Evolutionary conservation across 2,113 vertebrate genomes (phyloP).

Genomic region (Entomyzon cyanotis): DNA sequence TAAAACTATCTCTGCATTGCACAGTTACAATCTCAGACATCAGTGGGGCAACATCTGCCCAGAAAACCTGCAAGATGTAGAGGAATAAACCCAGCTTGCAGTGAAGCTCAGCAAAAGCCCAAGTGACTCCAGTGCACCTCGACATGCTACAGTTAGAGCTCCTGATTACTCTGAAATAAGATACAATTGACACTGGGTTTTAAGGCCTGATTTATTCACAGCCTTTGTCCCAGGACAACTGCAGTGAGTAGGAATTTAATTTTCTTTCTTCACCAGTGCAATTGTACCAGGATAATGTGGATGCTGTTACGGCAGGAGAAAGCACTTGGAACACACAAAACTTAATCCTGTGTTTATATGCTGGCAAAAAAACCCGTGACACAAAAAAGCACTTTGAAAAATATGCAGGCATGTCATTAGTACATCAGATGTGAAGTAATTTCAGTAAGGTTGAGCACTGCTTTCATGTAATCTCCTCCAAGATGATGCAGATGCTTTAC

Average conservation of each 20-base stretch:
- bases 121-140: background rate
- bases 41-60: background rate
- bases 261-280: background rate
- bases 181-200: background rate
- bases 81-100: background rate
- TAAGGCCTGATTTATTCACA: background rate
- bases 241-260: background rate
- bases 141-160: background rate
- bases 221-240: background rate
- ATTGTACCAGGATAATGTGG: background rate
- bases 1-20: background rate
- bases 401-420: background rate
- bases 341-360: background rate
- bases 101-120: background rate
- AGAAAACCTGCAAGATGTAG: background rate
- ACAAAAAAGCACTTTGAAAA: background rate
- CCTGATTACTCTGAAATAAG: background rate
- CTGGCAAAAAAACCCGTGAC: background rate
- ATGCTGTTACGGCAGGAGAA: background rate
- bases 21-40: background rate
- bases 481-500: background rate
- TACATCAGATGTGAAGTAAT: background rate
- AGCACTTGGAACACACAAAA: background rate
- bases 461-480: background rate
- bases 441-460: background rate